Evolutionary conservation across 2,113 vertebrate genomes (phyloP).

Genomic region (Raja brachyura): DNA sequence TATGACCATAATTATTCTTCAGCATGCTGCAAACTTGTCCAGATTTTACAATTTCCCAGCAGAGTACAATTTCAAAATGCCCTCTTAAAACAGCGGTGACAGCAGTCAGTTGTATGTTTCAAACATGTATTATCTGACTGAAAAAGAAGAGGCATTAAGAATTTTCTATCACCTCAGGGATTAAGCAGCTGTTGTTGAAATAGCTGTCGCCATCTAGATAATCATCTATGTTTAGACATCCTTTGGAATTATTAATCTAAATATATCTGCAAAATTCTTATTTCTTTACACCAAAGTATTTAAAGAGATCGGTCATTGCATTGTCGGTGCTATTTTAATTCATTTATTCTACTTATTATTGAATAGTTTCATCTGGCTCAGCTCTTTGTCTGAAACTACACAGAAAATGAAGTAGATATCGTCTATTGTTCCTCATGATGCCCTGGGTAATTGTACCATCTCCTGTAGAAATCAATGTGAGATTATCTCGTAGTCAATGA

Average conservation of each 20-base stretch:
- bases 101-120: background rate
- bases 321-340: background rate
- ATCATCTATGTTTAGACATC: conserved; percentile 13
- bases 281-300: background rate
- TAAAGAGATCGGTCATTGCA: background rate
- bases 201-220: background rate
- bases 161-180: background rate
- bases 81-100: background rate
- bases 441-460: background rate
- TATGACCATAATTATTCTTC: background rate
- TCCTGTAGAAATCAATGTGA: background rate
- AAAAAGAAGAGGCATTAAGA: conserved; percentile 2
- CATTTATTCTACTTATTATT: background rate
- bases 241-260: conserved; percentile 27
- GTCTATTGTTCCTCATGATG: background rate
- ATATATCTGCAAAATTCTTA: background rate
- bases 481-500: too few species aligned
- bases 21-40: background rate
- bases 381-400: background rate
- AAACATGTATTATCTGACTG: background rate
- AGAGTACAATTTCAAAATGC: background rate
- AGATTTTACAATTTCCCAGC: background rate
- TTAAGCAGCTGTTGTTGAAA: conserved; percentile 31
- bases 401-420: background rate
- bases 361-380: background rate